Evolutionary conservation across 2,113 vertebrate species (phyloP), one percentile per base, ranked within the genome.

Genomic region (Brachyistius frenatus): DNA sequence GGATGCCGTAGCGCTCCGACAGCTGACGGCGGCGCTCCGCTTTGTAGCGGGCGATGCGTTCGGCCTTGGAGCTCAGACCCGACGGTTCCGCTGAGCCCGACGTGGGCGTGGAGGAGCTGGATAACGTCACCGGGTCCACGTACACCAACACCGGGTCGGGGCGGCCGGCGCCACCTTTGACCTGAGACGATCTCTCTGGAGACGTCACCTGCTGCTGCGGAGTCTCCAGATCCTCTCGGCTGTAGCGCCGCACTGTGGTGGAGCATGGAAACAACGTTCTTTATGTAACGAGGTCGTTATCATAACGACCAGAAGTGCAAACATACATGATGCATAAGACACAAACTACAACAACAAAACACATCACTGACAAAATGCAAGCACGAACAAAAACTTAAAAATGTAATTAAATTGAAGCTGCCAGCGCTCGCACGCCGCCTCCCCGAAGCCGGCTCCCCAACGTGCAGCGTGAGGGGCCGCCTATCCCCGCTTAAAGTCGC

Each of bases 21-120:
- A 99, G 89, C 81, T 99, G 98, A 0, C 97, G 95, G 3, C 98
- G 93, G 9, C 98, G 96, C 86, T 99, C 98, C 0, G 98, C 98
- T 81, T 99, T 99, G 92, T 99, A 99, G 73, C 97, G 95, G 3
- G 98, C 98, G 3, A 99, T 99, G 66, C 98, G 94, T 80, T 99
- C 97, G 0, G 98, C 98, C 93, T 99, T 99, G 73, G 98, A 97
- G 49, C 96, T 96, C 9, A 95, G 92, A 54, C 91, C 91, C 37
- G 93, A 84, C n/a, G 86, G 39, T 78, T 97, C 96, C 79, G 95
- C 67, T 60, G 84, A 78, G 33, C 84, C 84, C 5, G 80, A 78
- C 16, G 94, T 84, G 1, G 88, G 81, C 9, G 91, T 93, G n/a
- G 93, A 88, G 0, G 93, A 32, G 33, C 94, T 92, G 71, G 91